Conservation (phyloP, 2,888 invertebrate species). For the Cenopis cana region DNA sequence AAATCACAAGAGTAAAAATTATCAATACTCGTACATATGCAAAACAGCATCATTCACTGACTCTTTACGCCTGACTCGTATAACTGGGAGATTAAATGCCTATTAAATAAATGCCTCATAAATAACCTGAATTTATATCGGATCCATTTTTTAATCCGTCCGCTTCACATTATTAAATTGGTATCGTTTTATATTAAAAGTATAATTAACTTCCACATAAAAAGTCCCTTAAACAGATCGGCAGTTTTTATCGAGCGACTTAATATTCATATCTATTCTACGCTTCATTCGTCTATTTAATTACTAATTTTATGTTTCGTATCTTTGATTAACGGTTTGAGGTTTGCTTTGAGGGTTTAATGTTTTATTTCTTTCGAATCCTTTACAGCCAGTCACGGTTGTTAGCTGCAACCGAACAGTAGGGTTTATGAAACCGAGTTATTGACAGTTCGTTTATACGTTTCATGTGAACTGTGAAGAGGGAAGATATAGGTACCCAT, state of each 20-base stretch:
- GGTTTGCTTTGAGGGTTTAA: conserved; percentile 24
- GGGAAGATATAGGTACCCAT: too few relatives aligned
- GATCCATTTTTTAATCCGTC: conserved; percentile 76
- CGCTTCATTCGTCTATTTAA: conserved; percentile 70
- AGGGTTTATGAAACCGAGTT: background rate
- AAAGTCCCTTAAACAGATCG: conserved; percentile 72
- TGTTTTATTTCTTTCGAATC: conserved; percentile 26
- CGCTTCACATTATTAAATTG: conserved; percentile 76
- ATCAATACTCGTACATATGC: conserved; percentile 2
- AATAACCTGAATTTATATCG: conserved; percentile 79
- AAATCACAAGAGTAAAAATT: conserved; percentile 2
- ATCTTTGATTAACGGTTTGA: conserved; percentile 36
- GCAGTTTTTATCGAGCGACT: conserved; percentile 71
- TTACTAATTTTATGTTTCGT: conserved; percentile 61
- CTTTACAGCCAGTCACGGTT: background rate
- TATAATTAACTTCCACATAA: conserved; percentile 80
- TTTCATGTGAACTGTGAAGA: background rate
- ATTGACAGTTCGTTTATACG: conserved; percentile 1
- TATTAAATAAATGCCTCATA: conserved; percentile 74
- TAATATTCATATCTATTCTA: conserved; percentile 74
- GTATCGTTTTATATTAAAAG: conserved; percentile 78
- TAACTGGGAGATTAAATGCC: conserved; percentile 68
- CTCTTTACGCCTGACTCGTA: conserved; percentile 54
- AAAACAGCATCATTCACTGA: conserved; percentile 44
- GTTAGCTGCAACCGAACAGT: conserved; percentile 1